Evolutionary conservation across 2,797 vertebrate genomes (phyloP).

Genomic region (Microctenopoma stevenorrisi): DNA sequence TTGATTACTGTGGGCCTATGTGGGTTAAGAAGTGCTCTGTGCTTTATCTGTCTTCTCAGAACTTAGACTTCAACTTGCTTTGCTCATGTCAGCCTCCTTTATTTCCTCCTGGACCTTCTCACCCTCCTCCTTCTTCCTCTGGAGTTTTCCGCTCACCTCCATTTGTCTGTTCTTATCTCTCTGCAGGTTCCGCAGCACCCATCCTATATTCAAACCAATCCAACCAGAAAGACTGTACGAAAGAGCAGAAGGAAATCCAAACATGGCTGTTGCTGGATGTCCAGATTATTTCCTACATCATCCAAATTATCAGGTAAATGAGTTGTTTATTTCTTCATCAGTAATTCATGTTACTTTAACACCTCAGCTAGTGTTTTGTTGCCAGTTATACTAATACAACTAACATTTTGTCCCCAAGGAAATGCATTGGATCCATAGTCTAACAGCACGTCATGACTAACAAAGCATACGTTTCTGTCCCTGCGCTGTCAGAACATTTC

Average conservation of each 20-base stretch:
- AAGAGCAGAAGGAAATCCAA: slow-evolving; percentile 62
- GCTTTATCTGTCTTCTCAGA: slow-evolving; percentile 66
- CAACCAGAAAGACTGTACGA: slow-evolving; percentile 68
- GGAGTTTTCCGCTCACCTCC: slow-evolving; percentile 51
- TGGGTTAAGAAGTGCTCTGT: slow-evolving; percentile 80
- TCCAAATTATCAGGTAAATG: slow-evolving; percentile 89
- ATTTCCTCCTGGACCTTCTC: slow-evolving; percentile 14
- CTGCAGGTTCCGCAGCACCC: slow-evolving; percentile 73
- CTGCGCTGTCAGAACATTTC: slow-evolving; percentile 4
- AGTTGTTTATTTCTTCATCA: not conserved
- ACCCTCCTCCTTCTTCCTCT: slow-evolving; percentile 7
- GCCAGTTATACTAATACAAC: too few species aligned
- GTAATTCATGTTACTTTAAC: not conserved
- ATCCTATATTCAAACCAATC: slow-evolving; percentile 72
- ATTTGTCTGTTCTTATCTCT: slow-evolving; percentile 47
- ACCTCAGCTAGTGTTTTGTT: not conserved
- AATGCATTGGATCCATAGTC: not conserved
- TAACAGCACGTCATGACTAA: not conserved
- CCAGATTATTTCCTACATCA: slow-evolving; percentile 92
- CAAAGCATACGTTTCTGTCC: not conserved
- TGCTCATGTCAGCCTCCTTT: slow-evolving; percentile 38
- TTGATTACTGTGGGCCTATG: slow-evolving; percentile 66
- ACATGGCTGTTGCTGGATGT: slow-evolving; percentile 91
- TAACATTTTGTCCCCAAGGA: too few species aligned
- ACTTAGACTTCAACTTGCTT: slow-evolving; percentile 50